Percentiles rank a stretch among this genome's conserved stretches.
Conservation (phyloP, 2,113 vertebrate species). For the Uropsilus gracilis region DNA sequence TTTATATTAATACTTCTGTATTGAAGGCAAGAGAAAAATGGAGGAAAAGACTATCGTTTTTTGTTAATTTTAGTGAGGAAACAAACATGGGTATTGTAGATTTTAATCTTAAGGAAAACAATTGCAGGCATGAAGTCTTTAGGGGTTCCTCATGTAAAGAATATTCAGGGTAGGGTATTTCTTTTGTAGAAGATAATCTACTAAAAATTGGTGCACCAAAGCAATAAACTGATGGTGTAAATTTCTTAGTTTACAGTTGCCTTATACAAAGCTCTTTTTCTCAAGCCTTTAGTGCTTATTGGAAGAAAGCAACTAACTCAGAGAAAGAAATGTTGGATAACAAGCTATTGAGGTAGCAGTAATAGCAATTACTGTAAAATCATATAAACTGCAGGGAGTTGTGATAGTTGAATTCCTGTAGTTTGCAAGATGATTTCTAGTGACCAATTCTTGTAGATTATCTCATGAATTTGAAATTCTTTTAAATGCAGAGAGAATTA, state of each 20-base stretch:
- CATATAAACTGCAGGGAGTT: not conserved
- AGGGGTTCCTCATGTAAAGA: not conserved
- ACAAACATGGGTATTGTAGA: not conserved
- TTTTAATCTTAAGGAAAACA: not conserved
- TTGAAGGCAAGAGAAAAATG: slow-evolving; percentile 6
- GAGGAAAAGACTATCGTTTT: not conserved
- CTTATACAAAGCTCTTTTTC: not conserved
- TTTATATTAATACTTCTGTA: not conserved
- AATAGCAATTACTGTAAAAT: not conserved
- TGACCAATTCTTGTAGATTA: not conserved
- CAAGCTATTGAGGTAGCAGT: not conserved
- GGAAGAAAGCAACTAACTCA: slow-evolving; percentile 4
- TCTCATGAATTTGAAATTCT: not conserved
- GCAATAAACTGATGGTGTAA: not conserved
- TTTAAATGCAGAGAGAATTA: not conserved
- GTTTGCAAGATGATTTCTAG: slow-evolving; percentile 33
- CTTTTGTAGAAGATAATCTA: slow-evolving; percentile 28
- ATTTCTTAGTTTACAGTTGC: not conserved
- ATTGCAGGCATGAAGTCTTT: not conserved
- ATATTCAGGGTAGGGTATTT: not conserved
- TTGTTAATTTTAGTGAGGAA: not conserved
- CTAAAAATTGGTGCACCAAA: slow-evolving; percentile 40
- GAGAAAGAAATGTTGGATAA: not conserved
- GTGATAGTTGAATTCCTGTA: not conserved
- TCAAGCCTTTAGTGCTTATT: not conserved